phyloP scores from a whole-genome alignment of 2,797 vertebrate species.

The Lacerta viridis region DNA sequence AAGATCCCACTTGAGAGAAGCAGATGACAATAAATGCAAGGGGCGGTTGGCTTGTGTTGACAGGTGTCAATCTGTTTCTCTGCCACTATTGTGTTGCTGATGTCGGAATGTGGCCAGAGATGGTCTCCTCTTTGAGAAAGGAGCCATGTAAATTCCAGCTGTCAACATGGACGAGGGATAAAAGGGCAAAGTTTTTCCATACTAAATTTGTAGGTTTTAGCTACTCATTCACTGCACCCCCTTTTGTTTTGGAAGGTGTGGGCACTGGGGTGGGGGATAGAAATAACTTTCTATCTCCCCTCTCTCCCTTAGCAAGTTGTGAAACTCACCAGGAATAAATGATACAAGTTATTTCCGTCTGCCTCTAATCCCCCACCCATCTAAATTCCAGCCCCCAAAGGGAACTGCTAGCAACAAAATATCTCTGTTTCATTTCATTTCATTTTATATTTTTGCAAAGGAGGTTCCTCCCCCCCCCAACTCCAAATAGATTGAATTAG shows the following conservation, averaged over 20 bases:
- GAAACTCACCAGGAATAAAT: not conserved
- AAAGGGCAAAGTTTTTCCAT: slow-evolving; percentile 44
- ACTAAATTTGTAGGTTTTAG: slow-evolving; percentile 21
- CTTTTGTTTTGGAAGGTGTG: slow-evolving; percentile 4
- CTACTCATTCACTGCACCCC: not conserved
- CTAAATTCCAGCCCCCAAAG: slow-evolving; percentile 55
- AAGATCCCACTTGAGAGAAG: slow-evolving; percentile 15
- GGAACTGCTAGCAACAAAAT: slow-evolving; percentile 54
- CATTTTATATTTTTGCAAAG: slow-evolving; percentile 60
- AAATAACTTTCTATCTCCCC: not conserved
- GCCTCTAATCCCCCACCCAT: not conserved
- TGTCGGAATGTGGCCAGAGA: slow-evolving; percentile 52
- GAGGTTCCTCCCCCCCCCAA: slow-evolving; percentile 44
- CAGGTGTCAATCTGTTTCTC: slow-evolving; percentile 56
- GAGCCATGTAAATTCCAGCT: slow-evolving; percentile 69
- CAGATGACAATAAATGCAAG: not conserved
- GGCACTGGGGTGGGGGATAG: too few species aligned
- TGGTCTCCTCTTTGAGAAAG: slow-evolving; percentile 39
- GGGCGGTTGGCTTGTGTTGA: slow-evolving; percentile 55
- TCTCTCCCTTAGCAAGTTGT: not conserved
- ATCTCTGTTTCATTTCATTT: not conserved
- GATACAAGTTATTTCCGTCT: not conserved
- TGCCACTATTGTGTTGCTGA: slow-evolving; percentile 46
- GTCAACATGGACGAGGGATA: slow-evolving; percentile 52
- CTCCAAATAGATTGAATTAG: slow-evolving; percentile 67